Evolutionary conservation across 2,113 vertebrate species (phyloP).

Genomic region (Pelvicachromis taeniatus): DNA sequence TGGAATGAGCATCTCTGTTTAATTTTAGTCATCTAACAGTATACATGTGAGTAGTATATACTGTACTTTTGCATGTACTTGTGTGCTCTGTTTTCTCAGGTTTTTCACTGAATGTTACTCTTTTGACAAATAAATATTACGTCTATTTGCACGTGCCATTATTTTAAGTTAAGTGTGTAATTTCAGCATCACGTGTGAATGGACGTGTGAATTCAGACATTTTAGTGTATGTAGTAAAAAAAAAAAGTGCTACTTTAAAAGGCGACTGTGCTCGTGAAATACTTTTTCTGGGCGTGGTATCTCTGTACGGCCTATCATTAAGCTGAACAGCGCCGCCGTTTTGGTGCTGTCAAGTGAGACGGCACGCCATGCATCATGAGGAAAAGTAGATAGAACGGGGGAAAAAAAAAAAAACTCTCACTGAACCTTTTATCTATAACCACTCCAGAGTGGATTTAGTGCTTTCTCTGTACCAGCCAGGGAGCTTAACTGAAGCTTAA

Average conservation of each 20-base stretch:
- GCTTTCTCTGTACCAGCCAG: conserved; percentile 53
- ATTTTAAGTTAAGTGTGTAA: background rate
- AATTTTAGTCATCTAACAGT: background rate
- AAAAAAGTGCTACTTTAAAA: background rate
- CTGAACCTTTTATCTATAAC: conserved; percentile 62
- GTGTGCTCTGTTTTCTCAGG: background rate
- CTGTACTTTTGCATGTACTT: background rate
- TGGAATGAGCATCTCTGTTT: background rate
- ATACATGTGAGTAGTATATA: background rate
- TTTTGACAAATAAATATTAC: background rate
- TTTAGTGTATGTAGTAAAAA: background rate
- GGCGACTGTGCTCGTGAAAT: background rate
- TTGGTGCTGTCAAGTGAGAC: conserved; percentile 18
- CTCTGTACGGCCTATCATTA: background rate
- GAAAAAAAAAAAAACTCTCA: background rate
- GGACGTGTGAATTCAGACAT: background rate
- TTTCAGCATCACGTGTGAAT: background rate
- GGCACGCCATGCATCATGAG: conserved; percentile 49
- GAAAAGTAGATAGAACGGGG: conserved; percentile 30
- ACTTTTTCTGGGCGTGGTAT: background rate
- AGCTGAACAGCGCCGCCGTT: background rate
- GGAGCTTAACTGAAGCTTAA: conserved; percentile 69
- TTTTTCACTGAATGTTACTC: background rate
- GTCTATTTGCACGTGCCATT: background rate
- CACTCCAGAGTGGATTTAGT: conserved; percentile 57